These are phyloP conservation scores for Macropis europaea DNA, from an alignment of 2,888 invertebrate genomes.

Conservation along the genomic window DNA sequence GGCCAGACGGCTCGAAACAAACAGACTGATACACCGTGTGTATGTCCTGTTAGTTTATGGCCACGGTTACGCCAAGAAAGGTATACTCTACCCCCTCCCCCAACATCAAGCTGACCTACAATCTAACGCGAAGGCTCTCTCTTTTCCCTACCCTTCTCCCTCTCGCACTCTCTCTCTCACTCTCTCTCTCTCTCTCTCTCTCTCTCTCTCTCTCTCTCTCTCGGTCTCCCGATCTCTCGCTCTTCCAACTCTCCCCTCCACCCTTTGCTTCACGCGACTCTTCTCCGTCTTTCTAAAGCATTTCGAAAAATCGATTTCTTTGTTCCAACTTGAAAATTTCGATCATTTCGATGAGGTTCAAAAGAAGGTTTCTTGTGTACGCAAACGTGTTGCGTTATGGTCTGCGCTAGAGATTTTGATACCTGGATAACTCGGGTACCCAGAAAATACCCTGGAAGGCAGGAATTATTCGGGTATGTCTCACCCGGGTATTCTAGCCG, in stretches of 20 bases:
- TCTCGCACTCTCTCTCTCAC: background rate
- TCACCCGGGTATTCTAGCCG: no score
- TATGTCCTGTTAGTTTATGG: conserved; percentile 77
- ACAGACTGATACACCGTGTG: conserved; percentile 75
- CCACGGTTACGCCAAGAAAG: conserved; percentile 73
- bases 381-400: no score
- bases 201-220: background rate
- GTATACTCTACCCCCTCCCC: conserved; percentile 66
- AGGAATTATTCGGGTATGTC: no score
- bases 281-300: background rate
- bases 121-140: conserved; percentile 64
- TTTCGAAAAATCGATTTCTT: background rate
- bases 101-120: conserved; percentile 72
- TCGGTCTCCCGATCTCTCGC: background rate
- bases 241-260: background rate
- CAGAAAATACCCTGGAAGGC: no score
- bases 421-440: no score
- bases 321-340: no score
- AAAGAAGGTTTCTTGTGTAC: no score
- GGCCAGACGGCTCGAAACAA: conserved; percentile 73
- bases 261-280: background rate
- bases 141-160: conserved; percentile 34
- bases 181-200: background rate
- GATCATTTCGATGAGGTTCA: no score
- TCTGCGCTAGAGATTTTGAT: no score